These are phyloP conservation scores for Drosophila macrospina DNA, from an alignment of 2,888 invertebrate species.

Conservation along the genomic window DNA sequence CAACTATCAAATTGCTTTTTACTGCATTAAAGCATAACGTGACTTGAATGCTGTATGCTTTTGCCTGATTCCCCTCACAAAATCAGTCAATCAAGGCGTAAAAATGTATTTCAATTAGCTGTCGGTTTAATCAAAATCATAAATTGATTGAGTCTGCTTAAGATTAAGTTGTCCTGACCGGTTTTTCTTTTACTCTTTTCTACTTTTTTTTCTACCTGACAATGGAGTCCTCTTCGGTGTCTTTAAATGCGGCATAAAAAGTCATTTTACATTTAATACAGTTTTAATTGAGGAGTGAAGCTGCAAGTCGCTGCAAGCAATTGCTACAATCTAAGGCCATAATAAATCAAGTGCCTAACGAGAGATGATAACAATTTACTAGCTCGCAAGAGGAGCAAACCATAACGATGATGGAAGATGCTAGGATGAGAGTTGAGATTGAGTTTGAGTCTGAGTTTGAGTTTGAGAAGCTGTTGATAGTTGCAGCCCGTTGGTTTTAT, in stretches of 20 bases:
- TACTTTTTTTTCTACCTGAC: background rate
- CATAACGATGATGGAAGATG: conserved; percentile 11
- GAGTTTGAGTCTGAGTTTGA: too few species aligned
- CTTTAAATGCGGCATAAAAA: conserved; percentile 52
- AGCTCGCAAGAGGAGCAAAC: conserved; percentile 23
- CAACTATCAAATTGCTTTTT: conserved; percentile 8
- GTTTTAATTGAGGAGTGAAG: conserved; percentile 70
- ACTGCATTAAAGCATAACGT: conserved; percentile 46
- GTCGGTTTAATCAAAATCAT: conserved; percentile 64
- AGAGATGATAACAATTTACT: conserved; percentile 69
- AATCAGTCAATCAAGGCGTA: conserved; percentile 52
- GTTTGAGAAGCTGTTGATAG: conserved; percentile 53
- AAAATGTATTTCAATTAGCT: conserved; percentile 71
- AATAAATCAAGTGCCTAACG: conserved; percentile 68
- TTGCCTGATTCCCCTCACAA: background rate
- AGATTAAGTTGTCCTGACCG: conserved; percentile 71
- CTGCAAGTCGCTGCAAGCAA: conserved; percentile 9
- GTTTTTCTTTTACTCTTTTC: conserved; percentile 29
- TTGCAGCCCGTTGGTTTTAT: conserved; percentile 55
- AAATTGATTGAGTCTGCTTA: conserved; percentile 63
- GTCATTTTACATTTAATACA: conserved; percentile 76
- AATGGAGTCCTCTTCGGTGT: conserved; percentile 7
- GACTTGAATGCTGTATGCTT: conserved; percentile 21
- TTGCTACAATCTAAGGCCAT: conserved; percentile 12
- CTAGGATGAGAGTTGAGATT: background rate